A percentile compares a stretch with the other conserved stretches of the same genome.
Conservation (phyloP, 2,113 vertebrate species). For the Mustelus asterias region DNA sequence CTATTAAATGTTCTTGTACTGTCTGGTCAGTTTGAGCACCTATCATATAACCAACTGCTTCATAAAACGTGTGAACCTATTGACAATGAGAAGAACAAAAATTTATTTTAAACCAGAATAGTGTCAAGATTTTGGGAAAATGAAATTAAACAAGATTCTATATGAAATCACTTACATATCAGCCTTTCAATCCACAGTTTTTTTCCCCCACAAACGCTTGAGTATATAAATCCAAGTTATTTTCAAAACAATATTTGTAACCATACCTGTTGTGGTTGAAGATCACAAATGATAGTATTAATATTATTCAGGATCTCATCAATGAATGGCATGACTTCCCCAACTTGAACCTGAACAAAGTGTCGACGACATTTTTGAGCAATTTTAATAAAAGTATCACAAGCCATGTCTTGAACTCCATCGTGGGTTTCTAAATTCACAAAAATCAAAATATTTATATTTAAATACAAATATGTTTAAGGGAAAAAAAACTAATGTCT, state of each 20-base stretch:
- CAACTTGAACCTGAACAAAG: slow-evolving; percentile 97
- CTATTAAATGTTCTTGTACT: slow-evolving; percentile 95
- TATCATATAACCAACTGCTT: slow-evolving; percentile 98
- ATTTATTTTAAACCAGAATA: neutral
- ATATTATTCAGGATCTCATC: slow-evolving; percentile 98
- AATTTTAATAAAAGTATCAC: slow-evolving; percentile 98
- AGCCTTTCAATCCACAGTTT: neutral
- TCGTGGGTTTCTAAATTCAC: slow-evolving; percentile 84
- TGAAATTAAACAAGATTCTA: neutral
- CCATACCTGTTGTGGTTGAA: slow-evolving; percentile 92
- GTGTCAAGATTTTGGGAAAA: neutral
- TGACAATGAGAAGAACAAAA: neutral
- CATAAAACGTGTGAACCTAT: slow-evolving; percentile 96
- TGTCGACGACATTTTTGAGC: slow-evolving; percentile 97
- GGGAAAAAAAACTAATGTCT: neutral
- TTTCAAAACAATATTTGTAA: neutral
- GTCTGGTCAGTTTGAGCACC: slow-evolving; percentile 95
- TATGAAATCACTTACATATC: neutral
- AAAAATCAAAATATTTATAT: neutral
- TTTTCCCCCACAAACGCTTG: neutral
- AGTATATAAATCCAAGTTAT: neutral
- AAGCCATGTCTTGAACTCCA: slow-evolving; percentile 98
- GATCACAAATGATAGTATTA: slow-evolving; percentile 98
- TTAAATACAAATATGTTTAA: neutral
- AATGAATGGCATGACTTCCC: slow-evolving; percentile 98